Base-by-base conservation (phyloP, 2,113 vertebrate genomes). In the Scartelaos histophorus region DNA sequence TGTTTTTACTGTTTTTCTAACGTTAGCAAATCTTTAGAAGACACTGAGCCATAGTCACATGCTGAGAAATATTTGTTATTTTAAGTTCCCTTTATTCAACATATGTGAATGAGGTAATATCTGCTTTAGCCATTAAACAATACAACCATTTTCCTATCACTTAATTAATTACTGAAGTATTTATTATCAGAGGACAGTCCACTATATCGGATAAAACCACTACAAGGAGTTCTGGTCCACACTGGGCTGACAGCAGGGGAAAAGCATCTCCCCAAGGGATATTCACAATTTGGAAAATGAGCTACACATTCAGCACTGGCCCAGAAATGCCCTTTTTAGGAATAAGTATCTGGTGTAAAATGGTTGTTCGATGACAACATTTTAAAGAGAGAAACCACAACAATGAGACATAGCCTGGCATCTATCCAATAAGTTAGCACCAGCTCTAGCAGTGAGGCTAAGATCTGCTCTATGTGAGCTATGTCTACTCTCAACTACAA, bases 271-370 rank as follows among this genome's bases (percentile, higher is more conserved):
- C 74, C 75, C 34, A 45, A 7, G 69, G 74, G 56, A 73, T 78
- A 66, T 79, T 92, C 89, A 84, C 86, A 79, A 91, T 83, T 64
- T 86, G 72, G 67, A 85, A 82, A 89, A 87, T 89, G 86, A 90
- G 79, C 75, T 87, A 90, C 87, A 90, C 68, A 4, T 76, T 45
- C 85, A 62, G 76, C 83, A 65, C 66, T 69, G 58, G 53, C 53
- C 47, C 34, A 38, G 11, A 81, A 88, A 88, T 89, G 71, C 66
- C 91, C 90, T 92, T 92, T 88, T 93, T 91, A 83, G 92, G 93
- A 92, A 91, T 81, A 91, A 87, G 78, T 81, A 83, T 90, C 74
- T 86, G 81, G 83, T 83, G 74, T 9, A 70, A 88, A 83, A 88
- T 88, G 79, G 80, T 80, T 75, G 76, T 87, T 87, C 58, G 85